Conservation (phyloP, 1,140 invertebrate genomes). For the Zeugodacus cucurbitae region DNA sequence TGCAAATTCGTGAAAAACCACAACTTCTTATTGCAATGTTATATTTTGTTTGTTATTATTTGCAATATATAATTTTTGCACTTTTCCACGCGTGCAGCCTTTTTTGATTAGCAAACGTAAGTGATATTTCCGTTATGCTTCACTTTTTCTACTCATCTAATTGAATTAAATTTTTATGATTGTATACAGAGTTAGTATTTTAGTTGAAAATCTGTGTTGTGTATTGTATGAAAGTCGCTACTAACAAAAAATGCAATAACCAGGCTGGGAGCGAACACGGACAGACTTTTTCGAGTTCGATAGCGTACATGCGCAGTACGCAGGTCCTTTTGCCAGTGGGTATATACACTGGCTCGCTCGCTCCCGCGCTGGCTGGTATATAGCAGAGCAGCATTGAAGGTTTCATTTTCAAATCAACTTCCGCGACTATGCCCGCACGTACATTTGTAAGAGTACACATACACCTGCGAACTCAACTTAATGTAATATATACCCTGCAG, state of each 20-base stretch:
- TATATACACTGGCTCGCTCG: slow-evolving; percentile 18
- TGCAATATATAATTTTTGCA: too few species aligned
- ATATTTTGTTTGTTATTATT: too few species aligned
- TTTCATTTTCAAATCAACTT: slow-evolving; percentile 29
- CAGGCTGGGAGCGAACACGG: slow-evolving; percentile 12
- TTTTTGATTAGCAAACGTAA: neutral
- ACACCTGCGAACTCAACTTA: neutral
- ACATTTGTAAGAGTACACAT: neutral
- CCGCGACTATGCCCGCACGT: neutral
- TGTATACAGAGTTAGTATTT: slow-evolving; percentile 32
- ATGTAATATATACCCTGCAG: neutral
- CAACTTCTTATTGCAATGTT: too few species aligned
- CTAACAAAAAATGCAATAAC: slow-evolving; percentile 35
- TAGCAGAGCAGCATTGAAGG: neutral
- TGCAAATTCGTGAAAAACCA: neutral
- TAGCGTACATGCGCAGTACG: slow-evolving; percentile 26
- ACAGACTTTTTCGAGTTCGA: slow-evolving; percentile 31
- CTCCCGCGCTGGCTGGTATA: neutral
- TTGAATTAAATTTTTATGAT: slow-evolving; percentile 17
- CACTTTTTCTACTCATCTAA: neutral
- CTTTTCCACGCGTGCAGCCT: too few species aligned
- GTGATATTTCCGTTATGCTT: slow-evolving; percentile 8
- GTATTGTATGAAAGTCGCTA: slow-evolving; percentile 33
- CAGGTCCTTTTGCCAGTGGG: neutral
- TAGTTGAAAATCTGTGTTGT: slow-evolving; percentile 36